Evolutionary conservation across 2,797 vertebrate species (phyloP), one percentile per base, ranked within the genome.

Genomic region (Sebastes steindachneri): DNA sequence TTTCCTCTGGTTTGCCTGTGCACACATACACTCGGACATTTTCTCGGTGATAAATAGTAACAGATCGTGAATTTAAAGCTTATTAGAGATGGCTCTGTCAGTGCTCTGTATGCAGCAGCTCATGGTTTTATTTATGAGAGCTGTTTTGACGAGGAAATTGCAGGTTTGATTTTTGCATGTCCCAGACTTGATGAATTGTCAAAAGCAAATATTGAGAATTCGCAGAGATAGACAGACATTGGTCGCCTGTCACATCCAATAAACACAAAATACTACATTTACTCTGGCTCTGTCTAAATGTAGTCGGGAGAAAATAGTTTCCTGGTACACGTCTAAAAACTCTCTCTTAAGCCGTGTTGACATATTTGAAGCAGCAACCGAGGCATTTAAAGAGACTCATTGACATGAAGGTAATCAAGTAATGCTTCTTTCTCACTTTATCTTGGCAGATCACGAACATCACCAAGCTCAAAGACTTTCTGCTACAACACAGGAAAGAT

Each of bases 381-480:
- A 79, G 41, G 66, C 78, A 9, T 79, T 79, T 80, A 73, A 83
- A 87, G 68, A 73, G 75, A 69, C 60, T 64, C 60, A 28, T 60
- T 85, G 85, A 87, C 69, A 55, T 31, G 41, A 68, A 60, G 14
- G 11, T 70, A 82, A 84, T 84, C 45, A 35, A 67, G 21, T 86
- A 86, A 92, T 71, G 75, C 26, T 31, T 85, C 77, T 86, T 88
- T 88, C 80, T 91, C 76, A 51, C 66, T 90, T 87, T 86, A 63
- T 90, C 81, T 74, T 90, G 95, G 84, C 93, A 99, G 98, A 97
- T 99, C 89, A 96, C 96, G 9, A 98, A 99, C 95, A 99, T 99
- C 92, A 97, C 97, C 80, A 99, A 99, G 84, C 95, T 99, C 89
- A 98, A 98, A 91, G 98, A 99, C 89, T 99, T 99, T 92, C 96